phyloP scores from a whole-genome alignment of 1,140 invertebrate species.

The Anoplophora glabripennis region DNA sequence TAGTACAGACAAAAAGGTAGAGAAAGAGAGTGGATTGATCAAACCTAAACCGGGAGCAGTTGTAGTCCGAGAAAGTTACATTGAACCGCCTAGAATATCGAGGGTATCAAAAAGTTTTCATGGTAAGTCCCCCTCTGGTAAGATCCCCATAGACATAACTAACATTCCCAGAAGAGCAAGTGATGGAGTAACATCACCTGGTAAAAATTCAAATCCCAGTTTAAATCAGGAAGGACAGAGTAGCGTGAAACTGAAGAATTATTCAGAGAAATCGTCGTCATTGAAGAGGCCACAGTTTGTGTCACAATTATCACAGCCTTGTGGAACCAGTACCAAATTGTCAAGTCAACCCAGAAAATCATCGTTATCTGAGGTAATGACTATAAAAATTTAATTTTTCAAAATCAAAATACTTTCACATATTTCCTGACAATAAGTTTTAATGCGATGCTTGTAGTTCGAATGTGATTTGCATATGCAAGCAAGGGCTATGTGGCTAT shows the following conservation, averaged over 20 bases:
- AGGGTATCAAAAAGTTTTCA: slow-evolving; percentile 52
- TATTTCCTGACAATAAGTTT: no score
- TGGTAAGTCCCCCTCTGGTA: slow-evolving; percentile 41
- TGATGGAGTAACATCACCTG: slow-evolving; percentile 26
- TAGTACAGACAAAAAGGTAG: slow-evolving; percentile 24
- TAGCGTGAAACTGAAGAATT: not conserved
- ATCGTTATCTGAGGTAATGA: slow-evolving; percentile 25
- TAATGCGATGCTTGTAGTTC: no score
- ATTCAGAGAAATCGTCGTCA: not conserved
- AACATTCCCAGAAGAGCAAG: slow-evolving; percentile 41
- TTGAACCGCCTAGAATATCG: slow-evolving; percentile 51
- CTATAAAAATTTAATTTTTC: not conserved
- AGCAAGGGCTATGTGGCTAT: no score
- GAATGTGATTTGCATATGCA: no score
- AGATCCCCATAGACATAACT: slow-evolving; percentile 28
- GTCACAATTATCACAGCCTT: slow-evolving; percentile 24
- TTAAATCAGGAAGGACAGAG: not conserved
- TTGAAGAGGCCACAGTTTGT: slow-evolving; percentile 23
- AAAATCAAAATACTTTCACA: no score
- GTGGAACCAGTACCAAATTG: slow-evolving; percentile 10
- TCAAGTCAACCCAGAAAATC: slow-evolving; percentile 19
- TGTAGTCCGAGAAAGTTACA: slow-evolving; percentile 51
- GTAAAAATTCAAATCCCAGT: not conserved
- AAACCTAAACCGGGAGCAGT: slow-evolving; percentile 45
- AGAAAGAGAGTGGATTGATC: slow-evolving; percentile 21